A percentile compares a stretch with the other conserved stretches of the same genome.
These are phyloP conservation scores for Eupithecia subumbrata DNA, from an alignment of 2,888 invertebrate species.

Conservation along the genomic window DNA sequence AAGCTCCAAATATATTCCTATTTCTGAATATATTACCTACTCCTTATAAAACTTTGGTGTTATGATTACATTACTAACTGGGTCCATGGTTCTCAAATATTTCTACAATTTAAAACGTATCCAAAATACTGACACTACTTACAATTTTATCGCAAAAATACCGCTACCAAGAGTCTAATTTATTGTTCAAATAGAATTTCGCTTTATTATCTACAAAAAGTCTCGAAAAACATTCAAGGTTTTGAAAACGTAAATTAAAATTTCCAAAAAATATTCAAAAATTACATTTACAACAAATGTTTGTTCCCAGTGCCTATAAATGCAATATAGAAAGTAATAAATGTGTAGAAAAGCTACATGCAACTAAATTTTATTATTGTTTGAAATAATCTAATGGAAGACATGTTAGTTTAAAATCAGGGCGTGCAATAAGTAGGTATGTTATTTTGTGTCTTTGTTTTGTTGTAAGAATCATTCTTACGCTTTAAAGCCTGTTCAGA, in stretches of 20 bases:
- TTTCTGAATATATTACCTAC: slow-evolving; percentile 49
- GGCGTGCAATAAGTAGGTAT: slow-evolving; percentile 50
- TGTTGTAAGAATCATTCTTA: slow-evolving; percentile 42
- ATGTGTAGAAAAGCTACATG: slow-evolving; percentile 39
- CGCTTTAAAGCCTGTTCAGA: slow-evolving; percentile 5
- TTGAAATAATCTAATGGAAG: slow-evolving; percentile 80
- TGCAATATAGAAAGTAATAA: slow-evolving; percentile 22
- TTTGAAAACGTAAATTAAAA: slow-evolving; percentile 56
- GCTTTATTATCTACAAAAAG: slow-evolving; percentile 54
- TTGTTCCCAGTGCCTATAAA: slow-evolving; percentile 72
- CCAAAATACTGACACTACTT: slow-evolving; percentile 76
- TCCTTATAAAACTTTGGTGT: slow-evolving; percentile 78
- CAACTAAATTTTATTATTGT: slow-evolving; percentile 44
- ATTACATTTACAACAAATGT: slow-evolving; percentile 71
- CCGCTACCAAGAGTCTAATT: slow-evolving; percentile 70
- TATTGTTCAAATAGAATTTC: slow-evolving; percentile 64
- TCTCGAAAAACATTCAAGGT: slow-evolving; percentile 50
- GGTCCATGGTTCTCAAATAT: slow-evolving; percentile 67
- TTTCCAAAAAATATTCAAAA: slow-evolving; percentile 71
- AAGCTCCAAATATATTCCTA: slow-evolving; percentile 66
- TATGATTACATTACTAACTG: slow-evolving; percentile 73
- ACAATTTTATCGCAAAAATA: slow-evolving; percentile 74
- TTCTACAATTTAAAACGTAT: slow-evolving; percentile 71
- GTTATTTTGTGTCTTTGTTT: slow-evolving; percentile 39
- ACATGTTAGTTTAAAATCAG: slow-evolving; percentile 69